phyloP scores from a whole-genome alignment of 2,797 vertebrate genomes.

The Synaphobranchus kaupii region DNA sequence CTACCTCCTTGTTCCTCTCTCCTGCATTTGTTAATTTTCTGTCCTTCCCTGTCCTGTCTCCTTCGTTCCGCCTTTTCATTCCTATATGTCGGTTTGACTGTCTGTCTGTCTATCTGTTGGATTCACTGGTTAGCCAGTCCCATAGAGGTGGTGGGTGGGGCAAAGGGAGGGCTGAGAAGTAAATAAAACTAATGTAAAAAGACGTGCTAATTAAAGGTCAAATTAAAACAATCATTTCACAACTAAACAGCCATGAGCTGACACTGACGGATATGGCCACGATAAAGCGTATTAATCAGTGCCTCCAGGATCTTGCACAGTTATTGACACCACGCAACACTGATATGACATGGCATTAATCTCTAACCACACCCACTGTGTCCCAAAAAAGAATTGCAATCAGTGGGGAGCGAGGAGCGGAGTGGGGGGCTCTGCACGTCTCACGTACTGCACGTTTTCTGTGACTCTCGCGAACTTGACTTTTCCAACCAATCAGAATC shows the following conservation, averaged over 20 bases:
- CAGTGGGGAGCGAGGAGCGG: not conserved
- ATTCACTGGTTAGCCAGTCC: not conserved
- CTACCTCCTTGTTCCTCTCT: slow-evolving; percentile 11
- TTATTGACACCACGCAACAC: not conserved
- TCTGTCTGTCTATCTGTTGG: not conserved
- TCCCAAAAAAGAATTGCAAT: not conserved
- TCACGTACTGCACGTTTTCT: not conserved
- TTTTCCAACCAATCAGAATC: not conserved
- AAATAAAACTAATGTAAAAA: not conserved
- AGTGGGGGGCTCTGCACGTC: not conserved
- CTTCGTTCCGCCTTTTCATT: slow-evolving; percentile 20
- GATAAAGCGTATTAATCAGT: not conserved
- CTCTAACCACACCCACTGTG: not conserved
- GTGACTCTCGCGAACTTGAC: not conserved
- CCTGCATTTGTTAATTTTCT: not conserved
- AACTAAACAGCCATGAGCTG: not conserved
- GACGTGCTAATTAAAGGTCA: not conserved
- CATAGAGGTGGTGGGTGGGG: not conserved
- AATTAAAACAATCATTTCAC: not conserved
- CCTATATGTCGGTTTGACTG: not conserved
- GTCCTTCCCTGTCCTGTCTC: not conserved
- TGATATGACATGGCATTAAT: not conserved
- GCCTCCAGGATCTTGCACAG: not conserved
- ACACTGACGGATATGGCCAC: not conserved
- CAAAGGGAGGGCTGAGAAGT: not conserved